Conservation (phyloP, 2,888 invertebrate species). For the Cheilosia vernalis region DNA sequence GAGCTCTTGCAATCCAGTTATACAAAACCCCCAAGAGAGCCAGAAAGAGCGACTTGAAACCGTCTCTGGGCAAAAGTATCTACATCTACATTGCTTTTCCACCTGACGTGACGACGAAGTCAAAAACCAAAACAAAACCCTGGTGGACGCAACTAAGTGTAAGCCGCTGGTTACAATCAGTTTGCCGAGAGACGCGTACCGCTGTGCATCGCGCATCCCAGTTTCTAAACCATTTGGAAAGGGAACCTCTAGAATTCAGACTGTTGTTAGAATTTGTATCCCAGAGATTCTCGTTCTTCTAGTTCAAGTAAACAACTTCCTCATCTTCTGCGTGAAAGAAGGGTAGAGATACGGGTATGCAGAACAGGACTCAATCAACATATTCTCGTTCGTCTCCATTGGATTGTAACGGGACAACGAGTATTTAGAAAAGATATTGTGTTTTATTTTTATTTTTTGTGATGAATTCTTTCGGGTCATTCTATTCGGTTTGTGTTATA, state of each 20-base stretch:
- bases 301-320: slow-evolving; percentile 72
- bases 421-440: slow-evolving; percentile 76
- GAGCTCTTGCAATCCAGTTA: slow-evolving; percentile 57
- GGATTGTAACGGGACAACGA: slow-evolving; percentile 83
- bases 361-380: slow-evolving; percentile 70
- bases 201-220: slow-evolving; percentile 28
- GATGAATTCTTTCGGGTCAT: slow-evolving; percentile 26
- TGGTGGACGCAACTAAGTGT: slow-evolving; percentile 46
- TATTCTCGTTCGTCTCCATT: slow-evolving; percentile 79
- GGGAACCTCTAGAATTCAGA: slow-evolving; percentile 5
- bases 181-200: slow-evolving; percentile 52
- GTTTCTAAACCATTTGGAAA: not conserved
- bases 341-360: slow-evolving; percentile 43
- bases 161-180: slow-evolving; percentile 38
- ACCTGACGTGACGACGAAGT: slow-evolving; percentile 59
- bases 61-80: slow-evolving; percentile 19
- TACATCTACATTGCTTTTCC: slow-evolving; percentile 22
- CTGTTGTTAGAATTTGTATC: slow-evolving; percentile 23
- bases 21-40: slow-evolving; percentile 52
- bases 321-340: slow-evolving; percentile 43
- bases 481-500: not conserved
- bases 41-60: slow-evolving; percentile 1
- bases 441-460: slow-evolving; percentile 15
- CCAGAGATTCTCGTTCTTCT: slow-evolving; percentile 65
- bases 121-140: slow-evolving; percentile 66